Percentiles rank a stretch among this genome's conserved stretches.
These are phyloP conservation scores for Mesorhabditis belari DNA, from an alignment of 2,888 invertebrate genomes.

Conservation along the genomic window DNA sequence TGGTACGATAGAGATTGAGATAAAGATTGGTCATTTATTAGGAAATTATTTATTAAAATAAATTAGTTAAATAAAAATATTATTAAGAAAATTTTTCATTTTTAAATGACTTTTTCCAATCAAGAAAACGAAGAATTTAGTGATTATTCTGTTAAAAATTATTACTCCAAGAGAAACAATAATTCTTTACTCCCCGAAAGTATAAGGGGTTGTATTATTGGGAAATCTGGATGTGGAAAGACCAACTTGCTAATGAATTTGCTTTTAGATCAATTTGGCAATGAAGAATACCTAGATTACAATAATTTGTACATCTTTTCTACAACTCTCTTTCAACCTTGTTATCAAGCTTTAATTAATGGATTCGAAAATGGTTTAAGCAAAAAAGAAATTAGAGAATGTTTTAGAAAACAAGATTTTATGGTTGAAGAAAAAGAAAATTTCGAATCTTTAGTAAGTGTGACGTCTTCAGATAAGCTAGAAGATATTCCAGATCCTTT, in stretches of 20 bases:
- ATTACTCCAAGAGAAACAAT: slow-evolving; percentile 21
- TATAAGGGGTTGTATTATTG: slow-evolving; percentile 36
- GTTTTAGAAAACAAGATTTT: slow-evolving; percentile 21
- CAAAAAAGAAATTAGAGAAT: slow-evolving; percentile 27
- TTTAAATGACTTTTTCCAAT: slow-evolving; percentile 9
- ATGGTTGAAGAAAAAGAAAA: slow-evolving; percentile 16
- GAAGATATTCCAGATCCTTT: slow-evolving; percentile 29
- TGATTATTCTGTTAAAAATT: slow-evolving; percentile 19
- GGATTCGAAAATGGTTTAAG: slow-evolving; percentile 24
- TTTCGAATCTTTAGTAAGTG: slow-evolving; percentile 10
- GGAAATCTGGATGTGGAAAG: slow-evolving; percentile 32
- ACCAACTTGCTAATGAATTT: slow-evolving; percentile 34
- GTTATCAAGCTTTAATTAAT: slow-evolving; percentile 32
- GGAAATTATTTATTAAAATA: slow-evolving; percentile 2
- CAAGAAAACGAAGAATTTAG: too few species aligned
- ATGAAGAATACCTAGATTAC: slow-evolving; percentile 27
- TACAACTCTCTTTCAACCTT: slow-evolving; percentile 35
- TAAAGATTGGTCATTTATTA: slow-evolving; percentile 9
- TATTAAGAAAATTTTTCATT: too few species aligned
- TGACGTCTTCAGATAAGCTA: slow-evolving; percentile 5
- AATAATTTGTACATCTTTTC: slow-evolving; percentile 29
- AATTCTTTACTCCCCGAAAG: slow-evolving; percentile 19
- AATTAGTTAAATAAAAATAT: not conserved
- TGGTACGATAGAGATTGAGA: slow-evolving; percentile 7
- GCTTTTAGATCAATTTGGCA: slow-evolving; percentile 10